phyloP scores from a whole-genome alignment of 1,140 invertebrate genomes.

The Anoplophora glabripennis region DNA sequence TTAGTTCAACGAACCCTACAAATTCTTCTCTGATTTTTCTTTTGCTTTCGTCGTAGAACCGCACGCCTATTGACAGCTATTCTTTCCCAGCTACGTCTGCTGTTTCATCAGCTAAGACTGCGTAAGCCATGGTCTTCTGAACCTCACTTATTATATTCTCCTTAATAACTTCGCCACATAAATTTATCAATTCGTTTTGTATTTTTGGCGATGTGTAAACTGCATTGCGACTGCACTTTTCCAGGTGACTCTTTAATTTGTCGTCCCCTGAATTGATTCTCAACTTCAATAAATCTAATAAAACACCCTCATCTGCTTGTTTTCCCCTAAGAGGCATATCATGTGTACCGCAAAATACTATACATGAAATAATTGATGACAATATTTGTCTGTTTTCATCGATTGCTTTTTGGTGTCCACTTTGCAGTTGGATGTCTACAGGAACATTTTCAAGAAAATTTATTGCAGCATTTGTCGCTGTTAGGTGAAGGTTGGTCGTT shows the following conservation, averaged over 20 bases:
- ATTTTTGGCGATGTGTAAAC: conserved; percentile 20
- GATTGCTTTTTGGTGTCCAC: conserved; percentile 9
- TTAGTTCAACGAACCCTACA: conserved; percentile 21
- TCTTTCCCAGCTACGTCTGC: conserved; percentile 20
- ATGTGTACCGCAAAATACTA: conserved; percentile 31
- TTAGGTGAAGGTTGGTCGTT: background rate
- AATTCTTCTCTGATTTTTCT: conserved; percentile 21
- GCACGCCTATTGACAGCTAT: conserved; percentile 15
- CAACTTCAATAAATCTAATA: conserved; percentile 28
- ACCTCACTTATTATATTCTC: conserved; percentile 16
- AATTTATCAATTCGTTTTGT: conserved; percentile 25
- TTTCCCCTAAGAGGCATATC: conserved; percentile 35
- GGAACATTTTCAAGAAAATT: conserved; percentile 7
- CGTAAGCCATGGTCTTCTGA: conserved; percentile 11
- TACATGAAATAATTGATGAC: conserved; percentile 31
- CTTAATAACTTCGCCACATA: conserved; percentile 24
- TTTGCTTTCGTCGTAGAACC: conserved; percentile 9
- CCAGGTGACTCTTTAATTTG: conserved; percentile 9
- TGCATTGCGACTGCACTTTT: conserved; percentile 13
- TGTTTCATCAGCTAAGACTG: conserved; percentile 22
- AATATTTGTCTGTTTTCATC: conserved; percentile 6
- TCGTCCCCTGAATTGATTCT: conserved; percentile 13
- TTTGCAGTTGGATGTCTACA: conserved; percentile 26
- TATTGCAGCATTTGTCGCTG: conserved; percentile 18
- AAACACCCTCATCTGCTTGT: conserved; percentile 25